Base-by-base conservation (phyloP, 1,140 invertebrate genomes). In the Ephestia elutella region DNA sequence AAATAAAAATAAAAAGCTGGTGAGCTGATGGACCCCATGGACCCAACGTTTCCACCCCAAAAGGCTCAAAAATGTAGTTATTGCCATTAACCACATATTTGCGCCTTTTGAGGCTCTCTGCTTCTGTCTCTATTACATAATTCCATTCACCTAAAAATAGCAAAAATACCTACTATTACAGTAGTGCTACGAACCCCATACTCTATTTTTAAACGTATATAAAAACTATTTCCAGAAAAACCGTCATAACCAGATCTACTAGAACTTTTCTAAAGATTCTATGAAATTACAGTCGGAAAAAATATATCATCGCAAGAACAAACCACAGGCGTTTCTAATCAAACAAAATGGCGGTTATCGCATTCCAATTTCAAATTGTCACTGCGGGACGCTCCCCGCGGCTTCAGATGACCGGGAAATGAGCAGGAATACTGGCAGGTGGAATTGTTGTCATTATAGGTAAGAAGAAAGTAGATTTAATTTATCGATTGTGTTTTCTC, bases 321-420 rank as follows among this genome's bases (percentile, higher is more conserved):
- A 63, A 66, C 66, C 66, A 25, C 57, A 59, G 61, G 58, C 69
- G 62, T 69, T 53, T 67, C 70, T 38, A 66, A 75, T 71, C 56
- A 50, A 8, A 63, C 55, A 54, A 69, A 71, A 71, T 64, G 65
- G 69, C 61, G 65, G 67, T 65, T 68, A 67, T 63, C 30, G 54
- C 65, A 58, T 73, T 70, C 66, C 68, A 68, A 66, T 70, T 59
- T 64, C 49, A 61, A 63, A 62, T 62, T 59, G 66, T 66, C 65
- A 59, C 59, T 55, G 32, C 60, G 60, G 44, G 56, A 64, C 57
- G 71, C 66, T 48, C 67, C 75, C 75, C 68, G 72, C 66, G 63
- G 80, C 69, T 64, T 69, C 60, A 60, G 71, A 79, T 81, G 30
- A 32, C 30, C 72, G 70, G 75, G 38, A 44, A 44, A 44, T 44